These are phyloP conservation scores for Neosilurus hyrtlii DNA, from an alignment of 2,797 vertebrate genomes.

Conservation along the genomic window DNA sequence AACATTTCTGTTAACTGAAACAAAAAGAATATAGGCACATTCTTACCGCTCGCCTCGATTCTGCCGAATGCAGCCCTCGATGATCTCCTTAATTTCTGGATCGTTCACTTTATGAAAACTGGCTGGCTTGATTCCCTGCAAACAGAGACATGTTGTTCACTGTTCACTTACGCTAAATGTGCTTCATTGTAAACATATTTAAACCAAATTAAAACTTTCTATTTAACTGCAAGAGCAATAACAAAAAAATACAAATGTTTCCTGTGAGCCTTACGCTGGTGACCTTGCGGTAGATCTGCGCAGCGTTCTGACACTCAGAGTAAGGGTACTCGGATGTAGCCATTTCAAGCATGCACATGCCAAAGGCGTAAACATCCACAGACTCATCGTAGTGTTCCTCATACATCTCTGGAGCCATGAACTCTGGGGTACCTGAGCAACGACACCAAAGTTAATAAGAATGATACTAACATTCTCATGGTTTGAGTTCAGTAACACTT, in stretches of 20 bases:
- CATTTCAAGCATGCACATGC: slow-evolving; percentile 99
- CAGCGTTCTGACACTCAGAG: slow-evolving; percentile 94
- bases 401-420: slow-evolving; percentile 94
- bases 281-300: slow-evolving; percentile 97
- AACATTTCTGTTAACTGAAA: slow-evolving; percentile 5
- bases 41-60: slow-evolving; percentile 87
- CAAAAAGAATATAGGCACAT: background rate
- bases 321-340: slow-evolving; percentile 96
- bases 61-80: slow-evolving; percentile 92
- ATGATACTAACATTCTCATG: background rate
- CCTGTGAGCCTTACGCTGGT: slow-evolving; percentile 82
- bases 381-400: slow-evolving; percentile 97
- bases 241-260: background rate
- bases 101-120: slow-evolving; percentile 94
- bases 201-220: background rate
- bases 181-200: background rate
- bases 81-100: slow-evolving; percentile 95
- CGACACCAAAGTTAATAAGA: background rate
- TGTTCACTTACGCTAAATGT: background rate
- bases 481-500: background rate
- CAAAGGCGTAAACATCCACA: slow-evolving; percentile 95
- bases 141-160: slow-evolving; percentile 25
- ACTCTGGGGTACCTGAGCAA: slow-evolving; percentile 76
- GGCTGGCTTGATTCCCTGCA: slow-evolving; percentile 92
- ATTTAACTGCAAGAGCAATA: background rate